Evolutionary conservation across 92 coral and sea anemone species (phyloP).

Genomic region (Epizoanthus illoricatus): DNA sequence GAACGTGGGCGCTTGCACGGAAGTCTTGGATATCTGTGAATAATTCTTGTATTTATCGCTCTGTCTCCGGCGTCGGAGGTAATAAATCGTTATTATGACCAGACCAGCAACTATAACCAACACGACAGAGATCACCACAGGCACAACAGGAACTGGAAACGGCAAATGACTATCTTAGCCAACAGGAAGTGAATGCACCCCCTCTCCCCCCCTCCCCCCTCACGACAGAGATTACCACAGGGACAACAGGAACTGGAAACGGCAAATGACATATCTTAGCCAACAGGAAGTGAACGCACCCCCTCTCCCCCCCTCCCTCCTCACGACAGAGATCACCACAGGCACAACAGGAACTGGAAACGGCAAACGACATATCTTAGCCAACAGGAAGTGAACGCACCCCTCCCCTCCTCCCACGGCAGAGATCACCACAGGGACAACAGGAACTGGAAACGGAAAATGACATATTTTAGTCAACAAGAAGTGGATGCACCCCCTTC

Average conservation of each 20-base stretch:
- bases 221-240: constrained; percentile 51
- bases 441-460: too few species aligned
- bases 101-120: constrained; percentile 45
- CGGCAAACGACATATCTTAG: neutral
- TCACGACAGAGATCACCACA: constrained; percentile 60
- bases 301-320: too few species aligned
- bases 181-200: too few species aligned
- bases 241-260: too few species aligned
- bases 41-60: constrained; percentile 69
- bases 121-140: constrained; percentile 65
- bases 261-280: too few species aligned
- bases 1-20: constrained; percentile 58
- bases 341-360: constrained; percentile 82
- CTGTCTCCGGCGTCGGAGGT: constrained; percentile 57
- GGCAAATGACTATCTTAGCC: neutral
- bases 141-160: constrained; percentile 77
- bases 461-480: too few species aligned
- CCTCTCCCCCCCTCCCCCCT: too few species aligned
- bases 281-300: too few species aligned
- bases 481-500: too few species aligned
- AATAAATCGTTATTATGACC: constrained; percentile 48
- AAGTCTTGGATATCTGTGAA: constrained; percentile 60
- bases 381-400: too few species aligned
- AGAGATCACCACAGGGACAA: too few species aligned
- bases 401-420: too few species aligned